Percentiles rank a stretch among this genome's conserved stretches.
Conservation (phyloP, 2,113 vertebrate species). For the Xiphias gladius region DNA sequence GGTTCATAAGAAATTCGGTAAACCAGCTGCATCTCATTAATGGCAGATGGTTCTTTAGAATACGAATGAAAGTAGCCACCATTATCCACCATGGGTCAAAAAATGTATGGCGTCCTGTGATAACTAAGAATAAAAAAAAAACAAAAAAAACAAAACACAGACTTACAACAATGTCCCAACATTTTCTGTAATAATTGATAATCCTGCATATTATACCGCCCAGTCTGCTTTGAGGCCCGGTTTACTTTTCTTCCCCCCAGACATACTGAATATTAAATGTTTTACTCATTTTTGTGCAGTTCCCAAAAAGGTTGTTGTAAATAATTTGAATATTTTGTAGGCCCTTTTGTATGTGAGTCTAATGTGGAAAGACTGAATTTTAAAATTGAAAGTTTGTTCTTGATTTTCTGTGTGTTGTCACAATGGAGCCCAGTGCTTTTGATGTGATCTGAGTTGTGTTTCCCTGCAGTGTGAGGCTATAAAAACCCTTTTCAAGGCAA, state of each 20-base stretch:
- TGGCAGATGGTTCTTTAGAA: not conserved
- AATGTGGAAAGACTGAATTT: conserved; percentile 6
- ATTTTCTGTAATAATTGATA: conserved; percentile 10
- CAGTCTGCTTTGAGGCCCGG: not conserved
- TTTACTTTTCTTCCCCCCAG: not conserved
- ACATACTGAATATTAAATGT: not conserved
- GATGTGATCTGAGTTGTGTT: conserved; percentile 2
- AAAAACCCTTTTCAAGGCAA: not conserved
- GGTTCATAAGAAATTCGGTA: not conserved
- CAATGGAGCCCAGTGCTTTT: not conserved
- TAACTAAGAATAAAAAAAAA: too few species aligned
- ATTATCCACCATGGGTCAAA: not conserved
- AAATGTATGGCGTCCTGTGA: not conserved
- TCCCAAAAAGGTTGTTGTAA: not conserved
- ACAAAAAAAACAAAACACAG: not conserved
- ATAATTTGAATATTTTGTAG: not conserved
- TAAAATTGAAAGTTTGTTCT: not conserved
- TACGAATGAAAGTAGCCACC: not conserved
- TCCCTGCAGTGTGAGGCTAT: conserved; percentile 2
- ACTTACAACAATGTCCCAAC: not conserved
- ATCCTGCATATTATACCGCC: not conserved
- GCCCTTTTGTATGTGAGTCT: not conserved
- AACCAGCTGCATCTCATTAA: conserved; percentile 23
- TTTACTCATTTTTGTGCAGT: conserved; percentile 3
- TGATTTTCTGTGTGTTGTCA: conserved; percentile 6